Conservation (phyloP, 92 coral and sea anemone species). For the Siderastrea radians region DNA sequence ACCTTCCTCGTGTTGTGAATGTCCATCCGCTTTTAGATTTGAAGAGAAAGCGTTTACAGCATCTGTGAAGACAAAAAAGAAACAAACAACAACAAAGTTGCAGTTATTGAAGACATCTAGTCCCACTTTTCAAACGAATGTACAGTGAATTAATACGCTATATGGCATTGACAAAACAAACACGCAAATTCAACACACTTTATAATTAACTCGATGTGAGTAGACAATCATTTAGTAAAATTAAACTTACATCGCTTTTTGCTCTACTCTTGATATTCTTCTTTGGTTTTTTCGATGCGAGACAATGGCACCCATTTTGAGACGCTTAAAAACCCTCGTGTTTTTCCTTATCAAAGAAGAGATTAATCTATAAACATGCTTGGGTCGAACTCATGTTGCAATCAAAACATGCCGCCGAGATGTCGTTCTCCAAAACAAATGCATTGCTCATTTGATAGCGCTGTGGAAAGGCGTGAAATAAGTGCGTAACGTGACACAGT, state of each 20-base stretch:
- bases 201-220: constrained; percentile 3
- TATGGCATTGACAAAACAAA: not conserved
- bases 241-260: constrained; percentile 68
- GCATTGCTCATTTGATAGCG: not conserved
- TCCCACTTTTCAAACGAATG: not conserved
- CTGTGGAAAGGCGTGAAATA: not conserved
- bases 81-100: not conserved
- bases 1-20: constrained; percentile 15
- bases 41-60: constrained; percentile 32
- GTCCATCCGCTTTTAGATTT: constrained; percentile 4
- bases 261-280: constrained; percentile 53
- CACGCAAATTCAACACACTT: not conserved
- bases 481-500: not conserved
- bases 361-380: not conserved
- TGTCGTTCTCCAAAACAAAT: not conserved
- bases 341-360: constrained; percentile 1
- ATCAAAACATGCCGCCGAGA: not conserved
- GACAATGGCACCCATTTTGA: constrained; percentile 73
- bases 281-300: constrained; percentile 50
- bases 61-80: constrained; percentile 1
- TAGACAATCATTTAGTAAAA: not conserved
- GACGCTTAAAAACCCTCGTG: not conserved
- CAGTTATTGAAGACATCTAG: not conserved
- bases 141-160: not conserved
- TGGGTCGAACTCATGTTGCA: not conserved